A percentile compares a stretch with the other conserved stretches of the same genome.
Evolutionary conservation across 1,140 invertebrate genomes (phyloP).

Genomic region (Solen grandis): DNA sequence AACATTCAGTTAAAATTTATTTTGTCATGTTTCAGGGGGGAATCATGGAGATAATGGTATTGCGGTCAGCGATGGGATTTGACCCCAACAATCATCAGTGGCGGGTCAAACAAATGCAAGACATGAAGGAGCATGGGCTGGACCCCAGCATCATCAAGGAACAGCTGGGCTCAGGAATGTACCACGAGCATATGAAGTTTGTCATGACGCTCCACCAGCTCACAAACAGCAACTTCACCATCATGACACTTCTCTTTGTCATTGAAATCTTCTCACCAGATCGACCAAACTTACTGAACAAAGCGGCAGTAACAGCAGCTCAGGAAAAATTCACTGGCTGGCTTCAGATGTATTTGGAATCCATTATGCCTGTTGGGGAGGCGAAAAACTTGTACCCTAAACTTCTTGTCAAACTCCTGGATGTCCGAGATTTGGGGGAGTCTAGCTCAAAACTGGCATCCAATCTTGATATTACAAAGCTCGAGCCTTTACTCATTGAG

Average conservation of each 20-base stretch:
- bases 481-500: conserved; percentile 73
- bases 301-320: conserved; percentile 92
- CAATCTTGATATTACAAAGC: conserved; percentile 70
- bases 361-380: conserved; percentile 86
- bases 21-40: conserved; percentile 84
- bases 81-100: conserved; percentile 89
- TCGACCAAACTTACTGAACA: conserved; percentile 89
- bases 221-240: conserved; percentile 89
- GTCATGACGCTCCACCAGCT: conserved; percentile 69
- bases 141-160: conserved; percentile 91
- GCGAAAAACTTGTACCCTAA: conserved; percentile 92
- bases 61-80: conserved; percentile 93
- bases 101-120: conserved; percentile 82
- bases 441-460: conserved; percentile 71
- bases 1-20: conserved; percentile 30
- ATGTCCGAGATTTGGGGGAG: conserved; percentile 80
- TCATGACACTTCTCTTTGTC: conserved; percentile 93
- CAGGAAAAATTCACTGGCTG: conserved; percentile 96
- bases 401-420: conserved; percentile 92
- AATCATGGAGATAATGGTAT: conserved; percentile 95
- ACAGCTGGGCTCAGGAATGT: conserved; percentile 69
- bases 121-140: conserved; percentile 80
- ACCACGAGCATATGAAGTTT: conserved; percentile 72
- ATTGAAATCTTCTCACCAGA: conserved; percentile 94
- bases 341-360: conserved; percentile 91